Evolutionary conservation across 2,113 vertebrate species (phyloP).

Genomic region (Brachyistius frenatus): DNA sequence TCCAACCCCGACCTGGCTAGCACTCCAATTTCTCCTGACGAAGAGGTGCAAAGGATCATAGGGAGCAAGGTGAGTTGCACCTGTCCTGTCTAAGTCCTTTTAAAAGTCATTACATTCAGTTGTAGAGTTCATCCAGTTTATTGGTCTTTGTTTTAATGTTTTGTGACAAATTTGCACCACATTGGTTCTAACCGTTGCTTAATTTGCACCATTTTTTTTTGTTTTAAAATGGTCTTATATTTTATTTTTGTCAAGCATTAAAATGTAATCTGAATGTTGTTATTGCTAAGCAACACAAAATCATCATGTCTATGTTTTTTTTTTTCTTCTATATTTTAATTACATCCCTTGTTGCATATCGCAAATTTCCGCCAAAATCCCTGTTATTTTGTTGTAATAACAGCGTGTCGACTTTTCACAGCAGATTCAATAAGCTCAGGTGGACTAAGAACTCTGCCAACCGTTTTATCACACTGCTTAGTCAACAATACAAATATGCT

Average conservation of each 20-base stretch:
- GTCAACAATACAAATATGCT: slow-evolving; percentile 40
- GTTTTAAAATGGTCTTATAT: neutral
- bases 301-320: slow-evolving; percentile 4
- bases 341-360: no score
- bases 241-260: neutral
- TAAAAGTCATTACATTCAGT: neutral
- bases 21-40: slow-evolving; percentile 88
- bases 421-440: slow-evolving; percentile 39
- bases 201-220: neutral
- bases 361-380: neutral
- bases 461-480: slow-evolving; percentile 46
- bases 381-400: slow-evolving; percentile 31
- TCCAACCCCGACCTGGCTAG: slow-evolving; percentile 92
- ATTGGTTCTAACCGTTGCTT: neutral
- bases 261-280: neutral
- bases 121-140: slow-evolving; percentile 1
- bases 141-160: neutral
- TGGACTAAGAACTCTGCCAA: slow-evolving; percentile 52
- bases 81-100: neutral
- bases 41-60: slow-evolving; percentile 92
- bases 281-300: neutral
- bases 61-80: slow-evolving; percentile 86
- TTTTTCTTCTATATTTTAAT: neutral
- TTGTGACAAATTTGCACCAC: neutral
- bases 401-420: slow-evolving; percentile 38